Percentiles rank a stretch among this genome's conserved stretches.
phyloP scores from a whole-genome alignment of 2,113 vertebrate species.

The Oncorhynchus tshawytscha region DNA sequence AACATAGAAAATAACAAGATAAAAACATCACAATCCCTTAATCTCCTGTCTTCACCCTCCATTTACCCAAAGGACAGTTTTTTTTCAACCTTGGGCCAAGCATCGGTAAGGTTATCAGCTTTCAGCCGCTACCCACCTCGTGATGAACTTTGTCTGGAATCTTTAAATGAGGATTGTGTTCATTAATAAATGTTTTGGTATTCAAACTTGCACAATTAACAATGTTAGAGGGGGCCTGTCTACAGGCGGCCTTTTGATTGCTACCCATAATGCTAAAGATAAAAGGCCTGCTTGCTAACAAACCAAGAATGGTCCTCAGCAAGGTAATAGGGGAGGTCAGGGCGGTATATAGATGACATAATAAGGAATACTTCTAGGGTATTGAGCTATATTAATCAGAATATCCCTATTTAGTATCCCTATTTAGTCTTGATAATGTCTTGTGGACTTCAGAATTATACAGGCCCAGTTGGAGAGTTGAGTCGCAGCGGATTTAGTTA shows the following conservation, averaged over 20 bases:
- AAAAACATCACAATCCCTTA: too few species aligned
- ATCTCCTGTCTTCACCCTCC: background rate
- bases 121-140: constrained; percentile 2
- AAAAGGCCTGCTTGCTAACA: constrained; percentile 14
- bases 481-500: constrained; percentile 32
- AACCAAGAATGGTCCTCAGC: constrained; percentile 11
- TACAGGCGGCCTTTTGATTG: background rate
- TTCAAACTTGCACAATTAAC: constrained; percentile 25
- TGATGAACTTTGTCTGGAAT: constrained; percentile 15
- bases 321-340: constrained; percentile 17
- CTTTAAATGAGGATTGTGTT: constrained; percentile 18
- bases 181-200: constrained; percentile 11
- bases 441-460: constrained; percentile 40
- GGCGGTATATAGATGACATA: background rate
- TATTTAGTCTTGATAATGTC: constrained; percentile 38
- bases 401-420: constrained; percentile 31
- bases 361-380: constrained; percentile 7
- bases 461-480: constrained; percentile 20
- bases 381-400: constrained; percentile 32
- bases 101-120: background rate
- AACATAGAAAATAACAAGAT: background rate
- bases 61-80: too few species aligned
- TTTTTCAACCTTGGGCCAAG: background rate
- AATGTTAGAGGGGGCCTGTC: constrained; percentile 10
- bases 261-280: background rate